Base-by-base conservation (phyloP, 2,797 vertebrate species). In the Anguilla obscura region DNA sequence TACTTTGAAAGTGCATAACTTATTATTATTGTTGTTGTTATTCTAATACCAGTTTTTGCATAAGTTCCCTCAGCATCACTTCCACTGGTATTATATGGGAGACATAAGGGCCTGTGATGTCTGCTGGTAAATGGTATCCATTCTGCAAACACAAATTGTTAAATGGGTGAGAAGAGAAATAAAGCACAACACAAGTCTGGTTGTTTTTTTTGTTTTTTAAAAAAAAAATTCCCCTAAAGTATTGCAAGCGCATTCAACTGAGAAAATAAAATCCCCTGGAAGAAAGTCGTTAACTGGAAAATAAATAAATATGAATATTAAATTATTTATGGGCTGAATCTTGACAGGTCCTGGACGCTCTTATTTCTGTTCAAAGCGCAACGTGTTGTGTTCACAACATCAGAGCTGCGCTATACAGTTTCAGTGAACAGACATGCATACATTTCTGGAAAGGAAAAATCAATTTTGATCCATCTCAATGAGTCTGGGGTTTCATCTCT, bases 281-380 rank as follows among this genome's bases (percentile, higher is more conserved):
- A 74, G 76, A 45, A 80, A 80, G 16, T 45, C 5, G 76, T 45
- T 76, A 6, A 76, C 71, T 2, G 33, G 12, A 27, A 76, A 76
- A 76, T 33, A 76, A 76, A 76, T 36, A 76, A 76, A 80, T 40
- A 18, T 80, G 40, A 80, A 80, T 80, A 80, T 80, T 80, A 80
- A 33, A 80, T 80, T 80, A 80, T 80, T 80, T 8, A 80, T 80
- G 33, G 76, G 76, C 16, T 80, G 76, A 40, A 80, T 40, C 16
- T 80, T 80, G 76, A 24, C 76, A 80, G 76, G 76, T 80, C 36
- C 18, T 80, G 36, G 76, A 18, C 21, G 33, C 27, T 76, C 27
- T 80, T 45, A 36, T 45, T 40, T 45, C 76, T 80, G 76, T 21
- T 33, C 16, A 24, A 45, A 80, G 76, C 40, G n/a, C 33, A 80